Percentiles rank a stretch among this genome's conserved stretches.
These are phyloP conservation scores for Cataglyphis rosenhaueri DNA, from an alignment of 2,888 invertebrate genomes.

Conservation along the genomic window DNA sequence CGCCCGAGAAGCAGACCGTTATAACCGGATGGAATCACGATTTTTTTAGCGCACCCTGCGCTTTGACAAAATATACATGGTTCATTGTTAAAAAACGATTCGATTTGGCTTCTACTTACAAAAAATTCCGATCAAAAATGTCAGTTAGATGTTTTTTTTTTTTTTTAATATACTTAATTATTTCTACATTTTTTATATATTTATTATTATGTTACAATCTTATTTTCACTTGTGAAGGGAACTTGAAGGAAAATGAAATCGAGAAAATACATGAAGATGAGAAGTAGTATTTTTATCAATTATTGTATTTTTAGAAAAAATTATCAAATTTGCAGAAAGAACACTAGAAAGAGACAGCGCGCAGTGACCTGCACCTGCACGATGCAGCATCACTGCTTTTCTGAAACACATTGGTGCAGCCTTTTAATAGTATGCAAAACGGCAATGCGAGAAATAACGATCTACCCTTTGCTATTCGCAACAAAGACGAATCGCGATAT, in stretches of 20 bases:
- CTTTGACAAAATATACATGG: neutral
- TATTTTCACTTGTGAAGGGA: neutral
- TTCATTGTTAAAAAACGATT: neutral
- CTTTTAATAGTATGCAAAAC: constrained; percentile 33
- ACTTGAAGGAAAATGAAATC: neutral
- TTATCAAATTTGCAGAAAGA: neutral
- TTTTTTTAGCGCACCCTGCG: constrained; percentile 10
- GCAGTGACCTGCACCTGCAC: neutral
- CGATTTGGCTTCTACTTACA: neutral
- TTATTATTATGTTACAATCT: neutral
- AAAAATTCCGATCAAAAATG: neutral
- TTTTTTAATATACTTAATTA: neutral
- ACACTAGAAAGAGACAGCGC: neutral
- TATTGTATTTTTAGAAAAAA: neutral
- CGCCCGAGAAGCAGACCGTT: constrained; percentile 17
- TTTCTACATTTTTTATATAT: neutral
- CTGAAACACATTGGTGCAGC: neutral
- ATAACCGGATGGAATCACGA: constrained; percentile 45
- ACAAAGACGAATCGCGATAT: constrained; percentile 55
- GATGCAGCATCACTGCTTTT: neutral
- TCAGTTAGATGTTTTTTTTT: neutral
- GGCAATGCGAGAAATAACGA: constrained; percentile 40
- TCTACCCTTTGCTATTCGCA: constrained; percentile 25
- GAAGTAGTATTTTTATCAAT: neutral
- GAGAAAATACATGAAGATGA: neutral